phyloP scores from a whole-genome alignment of 2,797 vertebrate genomes.

The Okamejei kenojei region DNA sequence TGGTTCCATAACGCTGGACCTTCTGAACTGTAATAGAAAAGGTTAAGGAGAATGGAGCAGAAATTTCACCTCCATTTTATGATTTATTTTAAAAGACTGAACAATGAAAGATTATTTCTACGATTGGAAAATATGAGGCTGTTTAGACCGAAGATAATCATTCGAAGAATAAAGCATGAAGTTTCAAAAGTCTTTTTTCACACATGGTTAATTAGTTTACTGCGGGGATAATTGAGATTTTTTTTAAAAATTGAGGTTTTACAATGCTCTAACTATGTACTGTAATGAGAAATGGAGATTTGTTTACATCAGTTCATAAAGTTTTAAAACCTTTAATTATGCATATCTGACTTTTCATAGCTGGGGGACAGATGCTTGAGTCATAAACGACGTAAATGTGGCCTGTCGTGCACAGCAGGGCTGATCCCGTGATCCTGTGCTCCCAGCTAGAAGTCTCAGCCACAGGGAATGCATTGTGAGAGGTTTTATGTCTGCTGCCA shows the following conservation, averaged over 20 bases:
- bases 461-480: background rate
- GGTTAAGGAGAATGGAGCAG: too few species aligned
- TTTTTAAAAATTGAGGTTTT: too few species aligned
- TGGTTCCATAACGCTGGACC: too few species aligned
- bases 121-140: background rate
- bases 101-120: background rate
- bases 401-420: background rate
- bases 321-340: background rate
- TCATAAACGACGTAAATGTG: background rate
- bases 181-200: background rate
- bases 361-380: background rate
- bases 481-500: background rate
- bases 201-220: background rate
- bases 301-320: background rate
- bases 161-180: background rate
- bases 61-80: too few species aligned
- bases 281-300: background rate
- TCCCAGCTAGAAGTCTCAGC: background rate
- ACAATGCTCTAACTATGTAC: background rate
- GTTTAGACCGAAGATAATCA: background rate
- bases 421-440: background rate
- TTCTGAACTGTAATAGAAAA: too few species aligned
- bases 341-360: background rate
- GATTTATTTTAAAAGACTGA: background rate
- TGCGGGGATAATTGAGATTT: background rate